Conservation (phyloP, 2,797 vertebrate genomes). For the Phoebastria nigripes region DNA sequence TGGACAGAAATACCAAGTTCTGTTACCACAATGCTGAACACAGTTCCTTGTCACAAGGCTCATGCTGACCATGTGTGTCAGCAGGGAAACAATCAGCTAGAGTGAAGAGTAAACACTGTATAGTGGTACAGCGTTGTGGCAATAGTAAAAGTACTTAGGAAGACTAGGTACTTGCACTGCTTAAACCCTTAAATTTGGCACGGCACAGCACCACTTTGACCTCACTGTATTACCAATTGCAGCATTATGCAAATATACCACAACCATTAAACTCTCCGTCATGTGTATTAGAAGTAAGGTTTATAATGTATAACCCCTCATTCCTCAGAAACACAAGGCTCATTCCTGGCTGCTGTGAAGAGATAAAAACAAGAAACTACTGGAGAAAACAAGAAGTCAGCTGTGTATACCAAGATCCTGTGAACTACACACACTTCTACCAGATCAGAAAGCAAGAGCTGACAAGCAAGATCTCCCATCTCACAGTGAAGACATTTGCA, state of each 20-base stretch:
- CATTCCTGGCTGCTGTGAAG: neutral
- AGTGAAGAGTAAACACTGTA: neutral
- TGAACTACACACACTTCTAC: neutral
- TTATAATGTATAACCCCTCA: neutral
- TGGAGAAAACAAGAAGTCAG: neutral
- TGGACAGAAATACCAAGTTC: neutral
- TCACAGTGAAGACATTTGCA: neutral
- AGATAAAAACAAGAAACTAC: neutral
- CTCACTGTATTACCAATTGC: neutral
- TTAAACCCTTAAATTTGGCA: neutral
- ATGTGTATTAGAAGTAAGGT: neutral
- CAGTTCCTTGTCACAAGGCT: neutral
- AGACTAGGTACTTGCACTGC: neutral
- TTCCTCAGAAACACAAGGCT: neutral
- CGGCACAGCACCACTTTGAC: neutral
- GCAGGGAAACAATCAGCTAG: neutral
- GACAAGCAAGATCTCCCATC: neutral
- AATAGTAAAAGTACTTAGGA: neutral
- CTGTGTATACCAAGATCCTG: neutral
- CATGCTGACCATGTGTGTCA: neutral
- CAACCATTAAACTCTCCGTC: neutral
- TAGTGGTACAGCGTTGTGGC: accelerated
- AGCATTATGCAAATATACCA: neutral
- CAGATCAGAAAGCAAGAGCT: neutral
- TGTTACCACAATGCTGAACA: neutral